Percentiles rank a stretch among this genome's conserved stretches.
phyloP scores from a whole-genome alignment of 2,113 vertebrate species.

The Tenebrosternarchus preto region DNA sequence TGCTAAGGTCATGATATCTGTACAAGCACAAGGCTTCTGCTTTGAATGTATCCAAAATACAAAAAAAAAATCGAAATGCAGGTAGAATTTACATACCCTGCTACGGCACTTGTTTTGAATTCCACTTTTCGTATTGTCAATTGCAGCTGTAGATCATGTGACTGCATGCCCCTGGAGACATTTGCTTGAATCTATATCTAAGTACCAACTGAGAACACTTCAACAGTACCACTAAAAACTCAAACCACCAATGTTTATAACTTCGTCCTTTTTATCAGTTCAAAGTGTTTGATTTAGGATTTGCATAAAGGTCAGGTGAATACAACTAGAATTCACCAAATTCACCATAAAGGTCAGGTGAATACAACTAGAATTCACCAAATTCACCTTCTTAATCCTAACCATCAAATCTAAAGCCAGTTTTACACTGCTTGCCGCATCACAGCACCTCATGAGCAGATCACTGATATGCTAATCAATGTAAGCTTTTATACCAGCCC shows the following conservation, averaged over 20 bases:
- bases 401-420: background rate
- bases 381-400: background rate
- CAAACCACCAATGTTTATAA: background rate
- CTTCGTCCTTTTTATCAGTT: background rate
- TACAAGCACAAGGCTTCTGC: constrained; percentile 37
- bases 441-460: no score
- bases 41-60: constrained; percentile 57
- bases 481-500: no score
- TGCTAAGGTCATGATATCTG: constrained; percentile 34
- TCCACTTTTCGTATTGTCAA: constrained; percentile 20
- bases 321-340: background rate
- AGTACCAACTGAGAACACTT: constrained; percentile 7
- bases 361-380: constrained; percentile 3
- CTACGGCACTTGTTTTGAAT: constrained; percentile 44
- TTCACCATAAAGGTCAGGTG: background rate
- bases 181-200: constrained; percentile 20
- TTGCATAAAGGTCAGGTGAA: background rate
- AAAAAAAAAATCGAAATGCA: constrained; percentile 49
- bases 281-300: background rate
- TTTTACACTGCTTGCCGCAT: no score
- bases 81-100: constrained; percentile 29
- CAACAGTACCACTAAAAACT: constrained; percentile 33
- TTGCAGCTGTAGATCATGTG: constrained; percentile 32
- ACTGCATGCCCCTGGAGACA: constrained; percentile 22
- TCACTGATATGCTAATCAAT: no score